Percentiles rank a stretch among this genome's conserved stretches.
Conservation (phyloP, 2,888 invertebrate genomes). For the Nipponacmea schrenckii region DNA sequence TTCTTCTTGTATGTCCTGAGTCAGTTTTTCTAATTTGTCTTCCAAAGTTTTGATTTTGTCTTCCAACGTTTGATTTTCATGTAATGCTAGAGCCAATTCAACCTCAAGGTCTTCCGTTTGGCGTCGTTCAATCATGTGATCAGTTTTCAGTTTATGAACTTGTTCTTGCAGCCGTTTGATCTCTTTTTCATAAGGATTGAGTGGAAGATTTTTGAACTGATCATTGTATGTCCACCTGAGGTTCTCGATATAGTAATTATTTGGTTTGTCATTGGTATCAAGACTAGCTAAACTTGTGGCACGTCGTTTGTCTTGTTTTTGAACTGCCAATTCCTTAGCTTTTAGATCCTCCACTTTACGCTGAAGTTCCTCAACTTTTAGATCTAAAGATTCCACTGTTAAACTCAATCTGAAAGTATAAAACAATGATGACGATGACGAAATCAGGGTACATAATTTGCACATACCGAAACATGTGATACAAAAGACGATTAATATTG, state of each 20-base stretch:
- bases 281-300: slow-evolving; percentile 50
- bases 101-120: slow-evolving; percentile 56
- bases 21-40: slow-evolving; percentile 36
- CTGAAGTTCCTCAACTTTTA: slow-evolving; percentile 84
- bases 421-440: not conserved
- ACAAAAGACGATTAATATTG: slow-evolving; percentile 3
- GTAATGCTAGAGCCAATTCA: slow-evolving; percentile 51
- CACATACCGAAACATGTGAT: too few species aligned
- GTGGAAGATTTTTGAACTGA: slow-evolving; percentile 53
- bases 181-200: slow-evolving; percentile 58
- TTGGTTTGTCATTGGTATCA: slow-evolving; percentile 71
- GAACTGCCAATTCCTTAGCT: slow-evolving; percentile 43
- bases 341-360: slow-evolving; percentile 80
- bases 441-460: too few species aligned
- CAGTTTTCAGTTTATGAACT: slow-evolving; percentile 54
- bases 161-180: slow-evolving; percentile 57
- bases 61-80: slow-evolving; percentile 58
- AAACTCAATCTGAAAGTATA: slow-evolving; percentile 39
- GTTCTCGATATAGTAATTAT: slow-evolving; percentile 49
- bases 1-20: slow-evolving; percentile 40
- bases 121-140: slow-evolving; percentile 54
- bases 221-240: slow-evolving; percentile 53
- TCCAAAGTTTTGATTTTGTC: slow-evolving; percentile 46
- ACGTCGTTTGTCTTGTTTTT: slow-evolving; percentile 51
- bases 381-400: slow-evolving; percentile 83